Evolutionary conservation across 2,113 vertebrate genomes (phyloP), one percentile per base, ranked within the genome.

Genomic region (Daboia siamensis): DNA sequence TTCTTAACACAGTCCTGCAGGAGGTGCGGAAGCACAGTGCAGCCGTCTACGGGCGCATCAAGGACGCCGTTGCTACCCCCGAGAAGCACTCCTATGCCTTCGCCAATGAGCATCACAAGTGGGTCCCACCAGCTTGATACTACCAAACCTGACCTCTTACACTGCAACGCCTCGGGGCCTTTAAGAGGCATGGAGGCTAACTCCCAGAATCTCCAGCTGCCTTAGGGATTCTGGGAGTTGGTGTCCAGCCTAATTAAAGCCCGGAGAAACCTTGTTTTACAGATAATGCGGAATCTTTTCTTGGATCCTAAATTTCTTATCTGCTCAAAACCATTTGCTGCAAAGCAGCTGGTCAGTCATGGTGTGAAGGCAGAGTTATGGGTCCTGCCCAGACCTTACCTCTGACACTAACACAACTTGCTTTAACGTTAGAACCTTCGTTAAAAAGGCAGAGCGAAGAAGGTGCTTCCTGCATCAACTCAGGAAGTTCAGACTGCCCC

Each of bases 51-150:
- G 99, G 99, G 92, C 97, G 99, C 91, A 98, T 99, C 80, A 98
- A 98, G 95, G 99, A 99, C 15, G 95, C 98, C 48, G 97, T 99
- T 33, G 98, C 97, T 61, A 98, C 98, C 90, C 97, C 97, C 29
- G 98, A 99, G 91, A 99, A 99, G 94, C 98, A 98, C 95, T 99
- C 99, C 95, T 99, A 99, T 96, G 98, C 98, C 0, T 99, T 99
- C 92, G 99, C 99, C 87, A 99, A 99, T 87, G 99, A 99, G 94
- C 99, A 99, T 96, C 99, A 99, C 89, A 97, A 97, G 98, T 98
- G 97, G 93, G 92, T 33, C 33, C 51, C 17, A 1, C 33, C 15
- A 21, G 17, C 33, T 17, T 21, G 69, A 80, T 21, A 15, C 69
- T 39, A 39, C 17, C 33, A 8, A 20, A 80, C 33, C 33, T 39